Evolutionary conservation across 2,797 vertebrate species (phyloP).

Genomic region (Melopsittacus undulatus): DNA sequence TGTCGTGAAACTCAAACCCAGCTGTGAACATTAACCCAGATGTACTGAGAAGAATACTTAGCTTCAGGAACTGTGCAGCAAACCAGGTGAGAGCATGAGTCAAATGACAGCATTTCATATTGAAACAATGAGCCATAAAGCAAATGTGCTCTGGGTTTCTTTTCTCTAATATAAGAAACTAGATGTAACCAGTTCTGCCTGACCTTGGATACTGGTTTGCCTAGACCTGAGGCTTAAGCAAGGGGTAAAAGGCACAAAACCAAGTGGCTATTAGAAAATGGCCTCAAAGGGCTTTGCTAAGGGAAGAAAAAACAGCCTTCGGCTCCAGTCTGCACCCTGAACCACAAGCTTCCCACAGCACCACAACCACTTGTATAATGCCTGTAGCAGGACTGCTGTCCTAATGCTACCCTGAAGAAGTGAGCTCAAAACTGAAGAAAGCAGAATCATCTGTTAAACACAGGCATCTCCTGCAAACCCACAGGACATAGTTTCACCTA

Average conservation of each 20-base stretch:
- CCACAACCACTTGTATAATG: not conserved
- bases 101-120: not conserved
- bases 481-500: not conserved
- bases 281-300: not conserved
- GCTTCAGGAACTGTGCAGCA: not conserved
- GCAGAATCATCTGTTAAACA: not conserved
- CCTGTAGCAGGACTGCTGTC: not conserved
- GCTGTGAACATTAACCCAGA: not conserved
- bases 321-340: not conserved
- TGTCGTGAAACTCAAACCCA: not conserved
- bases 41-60: not conserved
- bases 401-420: not conserved
- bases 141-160: not conserved
- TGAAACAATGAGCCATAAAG: not conserved
- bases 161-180: not conserved
- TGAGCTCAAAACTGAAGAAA: not conserved
- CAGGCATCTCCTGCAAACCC: not conserved
- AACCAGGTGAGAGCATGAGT: not conserved
- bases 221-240: not conserved
- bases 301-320: not conserved
- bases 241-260: not conserved
- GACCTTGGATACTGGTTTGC: not conserved
- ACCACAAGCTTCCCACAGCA: not conserved
- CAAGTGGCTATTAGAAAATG: not conserved
- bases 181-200: not conserved